Conservation (phyloP, 1,140 invertebrate species). For the Drosophila repleta region DNA sequence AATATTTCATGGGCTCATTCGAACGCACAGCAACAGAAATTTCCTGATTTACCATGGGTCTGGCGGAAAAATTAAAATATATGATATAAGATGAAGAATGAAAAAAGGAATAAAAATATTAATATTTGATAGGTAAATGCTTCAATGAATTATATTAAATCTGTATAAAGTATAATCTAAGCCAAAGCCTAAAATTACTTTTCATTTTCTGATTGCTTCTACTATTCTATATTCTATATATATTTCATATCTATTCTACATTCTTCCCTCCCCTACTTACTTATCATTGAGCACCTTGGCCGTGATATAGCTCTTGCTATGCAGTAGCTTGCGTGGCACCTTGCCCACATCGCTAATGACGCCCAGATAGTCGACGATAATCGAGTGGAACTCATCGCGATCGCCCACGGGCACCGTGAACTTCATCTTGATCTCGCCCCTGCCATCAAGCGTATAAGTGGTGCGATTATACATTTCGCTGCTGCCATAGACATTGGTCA, state of each 20-base stretch:
- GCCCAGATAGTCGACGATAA: slow-evolving; percentile 87
- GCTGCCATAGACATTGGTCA: slow-evolving; percentile 88
- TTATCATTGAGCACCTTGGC: slow-evolving; percentile 88
- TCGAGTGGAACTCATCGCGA: slow-evolving; percentile 83
- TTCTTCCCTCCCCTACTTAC: slow-evolving; percentile 38
- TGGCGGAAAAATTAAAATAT: slow-evolving; percentile 6
- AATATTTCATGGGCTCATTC: slow-evolving; percentile 90
- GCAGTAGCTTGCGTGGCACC: slow-evolving; percentile 89
- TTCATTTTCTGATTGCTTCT: no score
- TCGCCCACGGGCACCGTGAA: slow-evolving; percentile 87
- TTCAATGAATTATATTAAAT: background rate
- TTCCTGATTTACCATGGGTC: slow-evolving; percentile 89
- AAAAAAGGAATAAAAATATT: no score
- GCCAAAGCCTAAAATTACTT: no score
- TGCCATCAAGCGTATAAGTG: slow-evolving; percentile 86
- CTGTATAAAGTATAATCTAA: no score
- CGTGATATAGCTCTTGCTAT: slow-evolving; percentile 90
- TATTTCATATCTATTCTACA: no score
- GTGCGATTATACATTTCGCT: slow-evolving; percentile 87
- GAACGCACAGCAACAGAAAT: slow-evolving; percentile 92
- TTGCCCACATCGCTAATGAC: slow-evolving; percentile 88
- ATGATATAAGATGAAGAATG: no score
- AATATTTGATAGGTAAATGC: background rate
- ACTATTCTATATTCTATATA: no score
- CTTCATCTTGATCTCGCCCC: slow-evolving; percentile 89